Percentiles rank a stretch among this genome's conserved stretches.
Conservation (phyloP, 2,888 invertebrate genomes). For the Miltochrista miniata region DNA sequence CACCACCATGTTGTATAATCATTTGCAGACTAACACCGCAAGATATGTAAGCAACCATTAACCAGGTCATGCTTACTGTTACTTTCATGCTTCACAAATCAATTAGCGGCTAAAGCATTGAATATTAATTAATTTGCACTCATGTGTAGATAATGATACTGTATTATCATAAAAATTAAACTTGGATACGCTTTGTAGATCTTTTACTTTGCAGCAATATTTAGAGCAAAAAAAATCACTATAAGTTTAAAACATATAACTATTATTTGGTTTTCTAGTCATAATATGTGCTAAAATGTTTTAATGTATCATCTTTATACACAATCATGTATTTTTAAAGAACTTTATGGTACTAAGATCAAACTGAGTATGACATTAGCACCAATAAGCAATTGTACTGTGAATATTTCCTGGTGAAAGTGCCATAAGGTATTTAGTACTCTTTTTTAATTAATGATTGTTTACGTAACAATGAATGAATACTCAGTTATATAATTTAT, state of each 20-base stretch:
- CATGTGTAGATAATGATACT: constrained; percentile 35
- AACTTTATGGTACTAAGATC: too few relatives aligned
- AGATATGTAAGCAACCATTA: constrained; percentile 32
- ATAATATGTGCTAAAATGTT: too few relatives aligned
- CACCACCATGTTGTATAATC: constrained; percentile 26
- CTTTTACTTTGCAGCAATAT: not conserved
- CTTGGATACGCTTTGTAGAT: too few relatives aligned
- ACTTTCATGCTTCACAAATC: constrained; percentile 60
- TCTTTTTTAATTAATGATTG: constrained; percentile 1
- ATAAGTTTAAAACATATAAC: too few relatives aligned
- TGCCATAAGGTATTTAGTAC: not conserved
- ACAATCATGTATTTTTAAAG: too few relatives aligned
- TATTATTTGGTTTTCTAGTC: too few relatives aligned
- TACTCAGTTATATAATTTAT: constrained; percentile 6
- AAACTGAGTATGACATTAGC: not conserved
- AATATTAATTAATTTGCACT: constrained; percentile 50
- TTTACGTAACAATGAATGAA: constrained; percentile 7
- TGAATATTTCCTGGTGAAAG: constrained; percentile 5
- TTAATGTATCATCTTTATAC: too few relatives aligned
- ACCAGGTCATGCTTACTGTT: constrained; percentile 45
- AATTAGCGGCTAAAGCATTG: constrained; percentile 48
- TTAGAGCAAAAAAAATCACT: not conserved
- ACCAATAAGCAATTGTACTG: not conserved
- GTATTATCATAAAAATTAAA: constrained; percentile 41
- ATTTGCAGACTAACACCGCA: constrained; percentile 21